Evolutionary conservation across 1,140 invertebrate species (phyloP), one percentile per base, ranked within the genome.

Genomic region (Eurosta solidaginis): DNA sequence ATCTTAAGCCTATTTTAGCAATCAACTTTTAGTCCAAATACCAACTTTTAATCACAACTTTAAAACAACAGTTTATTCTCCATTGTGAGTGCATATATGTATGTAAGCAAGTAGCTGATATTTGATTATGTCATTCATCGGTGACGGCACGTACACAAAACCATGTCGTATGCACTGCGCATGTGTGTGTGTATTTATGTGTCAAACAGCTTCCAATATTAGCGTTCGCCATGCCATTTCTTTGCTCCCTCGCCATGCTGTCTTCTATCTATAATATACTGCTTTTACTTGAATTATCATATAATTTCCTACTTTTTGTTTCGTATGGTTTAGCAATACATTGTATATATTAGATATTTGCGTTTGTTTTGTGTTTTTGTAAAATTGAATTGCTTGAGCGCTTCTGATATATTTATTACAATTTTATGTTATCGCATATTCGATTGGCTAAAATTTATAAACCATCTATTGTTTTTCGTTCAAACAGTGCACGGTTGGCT

Each of bases 351-450:
- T 40, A 40, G 20, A 54, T 27, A 27, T 2, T 25, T n/a, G 25
- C 10, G 33, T 68, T 14, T 36, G 14, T 22, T 1, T 68, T 22
- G 52, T 59, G 3, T 59, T 2, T 59, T 5, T 20, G 4, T 49
- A 20, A 14, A 12, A 14, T 12, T 27, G 59, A 20, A 40, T 68
- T 68, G 59, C 59, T 9, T 33, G 59, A 40, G 59, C 59, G 59
- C 59, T 29, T 68, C 59, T 68, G 59, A 68, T 68, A 68, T 22
- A 40, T 68, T 68, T 59, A 59, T 59, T 59, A 59, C 29, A n/a
- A 27, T 59, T 29, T 59, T 40, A 68, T 68, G 59, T n/a, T 68
- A 33, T 68, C 25, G 59, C 59, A 68, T 40, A 22, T 68, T 20
- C 59, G 22, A 68, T 29, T 33, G n/a, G 59, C 22, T 68, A 29